Evolutionary conservation across 2,113 vertebrate genomes (phyloP).

Genomic region (Copsychus sechellarum): DNA sequence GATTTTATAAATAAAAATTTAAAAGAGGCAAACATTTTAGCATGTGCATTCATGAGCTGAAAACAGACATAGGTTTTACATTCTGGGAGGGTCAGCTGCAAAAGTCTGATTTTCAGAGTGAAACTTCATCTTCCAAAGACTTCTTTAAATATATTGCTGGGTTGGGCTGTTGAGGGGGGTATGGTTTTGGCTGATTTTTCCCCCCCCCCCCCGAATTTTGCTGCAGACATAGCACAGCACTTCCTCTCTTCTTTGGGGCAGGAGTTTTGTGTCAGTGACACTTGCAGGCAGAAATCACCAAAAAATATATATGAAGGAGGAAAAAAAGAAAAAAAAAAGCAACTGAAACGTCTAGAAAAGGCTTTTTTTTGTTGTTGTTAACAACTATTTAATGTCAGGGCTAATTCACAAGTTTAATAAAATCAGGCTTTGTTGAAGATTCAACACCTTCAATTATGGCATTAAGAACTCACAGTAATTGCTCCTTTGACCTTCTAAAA

Average conservation of each 20-base stretch:
- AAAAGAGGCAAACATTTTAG: constrained; percentile 23
- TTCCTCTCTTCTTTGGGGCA: neutral
- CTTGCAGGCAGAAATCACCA: neutral
- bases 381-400: neutral
- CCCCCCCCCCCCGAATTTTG: neutral
- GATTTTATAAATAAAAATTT: constrained; percentile 62
- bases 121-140: neutral
- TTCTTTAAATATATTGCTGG: neutral
- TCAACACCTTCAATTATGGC: neutral
- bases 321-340: rapidly evolving
- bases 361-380: neutral
- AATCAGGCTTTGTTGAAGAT: constrained; percentile 34
- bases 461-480: constrained; percentile 8
- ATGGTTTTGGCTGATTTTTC: too few relatives aligned
- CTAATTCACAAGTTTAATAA: constrained; percentile 22
- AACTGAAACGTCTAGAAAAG: neutral
- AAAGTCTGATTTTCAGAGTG: neutral
- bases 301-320: neutral
- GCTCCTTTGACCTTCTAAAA: neutral
- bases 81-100: neutral
- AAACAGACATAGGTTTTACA: constrained; percentile 3
- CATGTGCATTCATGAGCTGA: neutral
- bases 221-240: neutral
- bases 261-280: neutral
- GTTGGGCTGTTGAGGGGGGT: neutral